Evolutionary conservation across 2,888 invertebrate genomes (phyloP), one percentile per base, ranked within the genome.

Genomic region (Fragum whitleyi): DNA sequence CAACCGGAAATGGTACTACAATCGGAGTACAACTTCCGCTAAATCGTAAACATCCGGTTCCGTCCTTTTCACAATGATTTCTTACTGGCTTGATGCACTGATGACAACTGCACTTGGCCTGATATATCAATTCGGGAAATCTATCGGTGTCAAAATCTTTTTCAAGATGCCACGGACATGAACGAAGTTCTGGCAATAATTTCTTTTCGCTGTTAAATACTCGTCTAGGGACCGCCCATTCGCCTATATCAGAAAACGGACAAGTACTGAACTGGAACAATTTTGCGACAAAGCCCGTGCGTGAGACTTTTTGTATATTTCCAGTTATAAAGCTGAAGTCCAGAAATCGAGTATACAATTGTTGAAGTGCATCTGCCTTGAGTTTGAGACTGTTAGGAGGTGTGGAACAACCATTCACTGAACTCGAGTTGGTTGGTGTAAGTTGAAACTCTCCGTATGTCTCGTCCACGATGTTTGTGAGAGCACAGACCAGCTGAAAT

Each of bases 21-120:
- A 61, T 61, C 6, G 32, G 32, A 23, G 19, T 11, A 19, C 61
- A 61, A 32, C 29, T 61, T 61, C 61, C 61, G 61, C 7, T 61
- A 26, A 61, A 61, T n/a, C 26, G 11, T 61, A 29, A 29, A 32
- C 61, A 61, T 19, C 61, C 61, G 19, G 61, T 61, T n/a, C 32
- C 61, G 19, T 61, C 61, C 32, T 61, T 32, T 32, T 61, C 61
- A 32, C 61, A 61, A 11, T n/a, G n/a, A 3, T 26, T 19, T 3
- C 32, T 11, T 5, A 26, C 26, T 11, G 3, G n/a, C 26, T 61
- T 6, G 14, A 61, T 32, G 19, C 61, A 61, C n/a, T 61, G 29
- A 19, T 61, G 2, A 61, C 61, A 61, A 26, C 19, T 32, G n/a
- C 61, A 61, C 19, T 28, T 61, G 2, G 26, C 61, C 32, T 61